phyloP scores from a whole-genome alignment of 2,113 vertebrate species.

The Microcebus jonahi region DNA sequence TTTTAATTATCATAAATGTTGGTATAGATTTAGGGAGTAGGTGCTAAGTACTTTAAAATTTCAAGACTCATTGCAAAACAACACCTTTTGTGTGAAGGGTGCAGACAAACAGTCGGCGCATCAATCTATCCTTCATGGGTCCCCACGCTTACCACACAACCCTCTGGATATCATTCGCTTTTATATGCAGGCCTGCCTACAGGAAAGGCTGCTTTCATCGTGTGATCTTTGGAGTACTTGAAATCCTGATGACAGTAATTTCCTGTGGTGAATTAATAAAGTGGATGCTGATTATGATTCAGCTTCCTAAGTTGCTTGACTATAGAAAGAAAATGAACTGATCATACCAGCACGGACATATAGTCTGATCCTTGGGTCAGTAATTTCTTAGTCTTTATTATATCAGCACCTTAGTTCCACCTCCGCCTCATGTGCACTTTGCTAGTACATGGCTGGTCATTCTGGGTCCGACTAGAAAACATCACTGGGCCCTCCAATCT shows the following conservation, averaged over 20 bases:
- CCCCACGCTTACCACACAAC: background rate
- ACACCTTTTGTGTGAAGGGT: background rate
- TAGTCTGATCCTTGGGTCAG: background rate
- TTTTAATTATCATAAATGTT: background rate
- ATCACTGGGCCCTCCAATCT: background rate
- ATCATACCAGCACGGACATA: background rate
- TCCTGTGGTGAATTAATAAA: constrained; percentile 54
- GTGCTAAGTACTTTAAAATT: background rate
- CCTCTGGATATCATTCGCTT: background rate
- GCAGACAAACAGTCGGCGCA: background rate
- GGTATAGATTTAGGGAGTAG: background rate
- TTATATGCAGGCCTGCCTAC: background rate
- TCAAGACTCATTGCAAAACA: background rate
- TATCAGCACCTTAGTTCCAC: background rate
- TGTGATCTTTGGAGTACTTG: background rate
- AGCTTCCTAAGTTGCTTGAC: background rate
- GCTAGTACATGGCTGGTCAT: background rate
- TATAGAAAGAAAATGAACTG: constrained; percentile 7
- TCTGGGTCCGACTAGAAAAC: background rate
- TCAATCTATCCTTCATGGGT: background rate
- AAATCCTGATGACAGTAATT: constrained; percentile 21
- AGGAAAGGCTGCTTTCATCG: background rate
- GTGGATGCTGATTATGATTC: background rate
- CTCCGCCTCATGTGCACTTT: background rate
- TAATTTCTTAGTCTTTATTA: constrained; percentile 31